These are phyloP conservation scores for Apamea sordens DNA, from an alignment of 2,888 invertebrate species.

Conservation along the genomic window DNA sequence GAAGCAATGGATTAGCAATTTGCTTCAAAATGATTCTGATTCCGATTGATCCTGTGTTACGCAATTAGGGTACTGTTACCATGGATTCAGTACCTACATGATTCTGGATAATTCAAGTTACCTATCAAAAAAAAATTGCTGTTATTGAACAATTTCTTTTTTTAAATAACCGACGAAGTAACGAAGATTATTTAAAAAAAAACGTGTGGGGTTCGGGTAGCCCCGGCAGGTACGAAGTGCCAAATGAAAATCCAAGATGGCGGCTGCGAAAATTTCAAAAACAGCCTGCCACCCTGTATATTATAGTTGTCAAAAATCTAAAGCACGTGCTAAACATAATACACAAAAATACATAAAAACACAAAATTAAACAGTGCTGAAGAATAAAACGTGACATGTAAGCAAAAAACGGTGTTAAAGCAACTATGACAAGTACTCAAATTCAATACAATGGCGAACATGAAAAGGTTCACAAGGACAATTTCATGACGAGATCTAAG, in stretches of 20 bases:
- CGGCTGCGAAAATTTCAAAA: neutral
- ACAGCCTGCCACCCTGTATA: neutral
- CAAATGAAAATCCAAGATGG: constrained; percentile 1
- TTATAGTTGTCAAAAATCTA: neutral
- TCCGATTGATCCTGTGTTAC: too few relatives aligned
- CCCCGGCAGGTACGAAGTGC: neutral
- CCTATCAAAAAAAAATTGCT: too few relatives aligned
- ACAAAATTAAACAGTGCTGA: neutral
- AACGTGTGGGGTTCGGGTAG: neutral
- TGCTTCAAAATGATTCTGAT: too few relatives aligned
- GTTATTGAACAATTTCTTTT: too few relatives aligned
- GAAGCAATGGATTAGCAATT: too few relatives aligned
- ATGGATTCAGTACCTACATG: too few relatives aligned
- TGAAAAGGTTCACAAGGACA: neutral
- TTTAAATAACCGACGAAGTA: too few relatives aligned
- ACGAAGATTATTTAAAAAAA: neutral
- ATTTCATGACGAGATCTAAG: neutral
- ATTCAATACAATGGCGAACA: neutral
- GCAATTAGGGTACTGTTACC: too few relatives aligned
- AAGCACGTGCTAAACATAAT: neutral
- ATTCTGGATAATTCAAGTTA: too few relatives aligned
- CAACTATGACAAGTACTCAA: neutral
- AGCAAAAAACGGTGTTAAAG: constrained; percentile 8
- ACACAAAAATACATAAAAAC: neutral
- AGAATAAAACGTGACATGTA: neutral